phyloP scores from a whole-genome alignment of 2,888 invertebrate genomes.

The Caenorhabditis macrosperma region DNA sequence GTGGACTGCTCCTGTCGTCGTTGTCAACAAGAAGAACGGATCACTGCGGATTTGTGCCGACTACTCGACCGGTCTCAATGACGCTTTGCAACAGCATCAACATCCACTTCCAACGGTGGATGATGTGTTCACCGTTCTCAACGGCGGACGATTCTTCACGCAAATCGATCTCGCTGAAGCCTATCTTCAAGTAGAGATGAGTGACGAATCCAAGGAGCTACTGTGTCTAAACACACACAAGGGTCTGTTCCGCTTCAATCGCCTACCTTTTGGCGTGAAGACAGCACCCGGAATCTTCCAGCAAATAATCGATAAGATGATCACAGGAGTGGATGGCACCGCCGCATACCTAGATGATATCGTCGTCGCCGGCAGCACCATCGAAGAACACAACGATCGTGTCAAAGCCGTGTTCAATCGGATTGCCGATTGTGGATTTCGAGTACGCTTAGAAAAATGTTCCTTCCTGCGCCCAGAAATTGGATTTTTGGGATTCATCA shows the following conservation, averaged over 20 bases:
- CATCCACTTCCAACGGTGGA: slow-evolving; percentile 67
- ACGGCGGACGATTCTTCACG: slow-evolving; percentile 43
- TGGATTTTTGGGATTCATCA: too few relatives aligned
- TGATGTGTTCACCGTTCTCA: slow-evolving; percentile 61
- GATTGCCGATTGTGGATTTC: slow-evolving; percentile 59
- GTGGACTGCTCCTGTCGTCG: slow-evolving; percentile 70
- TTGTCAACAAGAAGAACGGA: slow-evolving; percentile 66
- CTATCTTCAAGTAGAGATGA: slow-evolving; percentile 67
- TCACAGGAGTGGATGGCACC: slow-evolving; percentile 49
- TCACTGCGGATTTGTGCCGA: slow-evolving; percentile 67
- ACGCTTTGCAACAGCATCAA: slow-evolving; percentile 48
- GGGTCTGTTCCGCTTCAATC: slow-evolving; percentile 64
- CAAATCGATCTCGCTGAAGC: slow-evolving; percentile 68
- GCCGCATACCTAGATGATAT: slow-evolving; percentile 65
- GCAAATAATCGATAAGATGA: slow-evolving; percentile 58
- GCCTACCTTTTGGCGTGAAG: slow-evolving; percentile 70
- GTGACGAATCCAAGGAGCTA: slow-evolving; percentile 46
- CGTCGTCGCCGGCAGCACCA: slow-evolving; percentile 47
- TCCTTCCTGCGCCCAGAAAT: too few relatives aligned
- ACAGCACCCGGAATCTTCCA: slow-evolving; percentile 68
- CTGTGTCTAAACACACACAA: slow-evolving; percentile 52
- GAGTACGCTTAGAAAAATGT: slow-evolving; percentile 67
- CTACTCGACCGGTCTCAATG: slow-evolving; percentile 69
- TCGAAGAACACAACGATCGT: slow-evolving; percentile 46
- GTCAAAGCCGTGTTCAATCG: slow-evolving; percentile 49